Base-by-base conservation (phyloP, 2,113 vertebrate species). In the Spea bombifrons region DNA sequence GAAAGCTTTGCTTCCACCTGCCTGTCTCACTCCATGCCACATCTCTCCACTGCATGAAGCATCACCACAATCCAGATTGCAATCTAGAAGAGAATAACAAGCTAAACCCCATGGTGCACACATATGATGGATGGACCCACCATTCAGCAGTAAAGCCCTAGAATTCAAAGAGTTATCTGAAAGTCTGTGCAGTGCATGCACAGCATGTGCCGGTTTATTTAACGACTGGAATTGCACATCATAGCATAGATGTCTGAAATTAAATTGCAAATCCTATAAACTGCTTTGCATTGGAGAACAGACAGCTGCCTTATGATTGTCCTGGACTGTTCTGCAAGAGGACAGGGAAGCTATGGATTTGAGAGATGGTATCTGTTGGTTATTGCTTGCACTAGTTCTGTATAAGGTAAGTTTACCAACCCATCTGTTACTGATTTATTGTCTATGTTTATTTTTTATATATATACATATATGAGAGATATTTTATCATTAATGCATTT, bases 371-470 rank as follows among this genome's bases (percentile, higher is more conserved):
- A 75, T 61, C 1, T 69, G 57, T 8, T 53, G 17, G 46, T 43
- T 71, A 16, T 68, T 78, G 47, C 68, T 78, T 69, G 76, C 76
- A 64, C 50, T 71, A 50, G 10, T 47, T 64, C 30, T 71, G 13
- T 71, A 44, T 49, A 43, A 71, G 76, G 76, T 78, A 17, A 78
- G 76, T 69, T 30, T 61, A 8, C 2, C 48, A 6, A 10, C 15
- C n/a, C 50, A 52, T 7, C 6, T 7, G 10, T 52, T 52, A 52
- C 50, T 52, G 50, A 52, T 52, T 7, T 52, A n/a, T n/a, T n/a
- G n/a, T n/a, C n/a, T n/a, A n/a, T n/a, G n/a, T n/a, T n/a, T n/a
- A n/a, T n/a, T n/a, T 10, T 52, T 10, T 52, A 52, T 52, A 52
- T 52, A 10, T 52, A 52, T 52, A 10, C 12, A 57, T 57, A n/a